Evolutionary conservation across 1,140 invertebrate species (phyloP).

Genomic region (Tyrophagus putrescentiae): DNA sequence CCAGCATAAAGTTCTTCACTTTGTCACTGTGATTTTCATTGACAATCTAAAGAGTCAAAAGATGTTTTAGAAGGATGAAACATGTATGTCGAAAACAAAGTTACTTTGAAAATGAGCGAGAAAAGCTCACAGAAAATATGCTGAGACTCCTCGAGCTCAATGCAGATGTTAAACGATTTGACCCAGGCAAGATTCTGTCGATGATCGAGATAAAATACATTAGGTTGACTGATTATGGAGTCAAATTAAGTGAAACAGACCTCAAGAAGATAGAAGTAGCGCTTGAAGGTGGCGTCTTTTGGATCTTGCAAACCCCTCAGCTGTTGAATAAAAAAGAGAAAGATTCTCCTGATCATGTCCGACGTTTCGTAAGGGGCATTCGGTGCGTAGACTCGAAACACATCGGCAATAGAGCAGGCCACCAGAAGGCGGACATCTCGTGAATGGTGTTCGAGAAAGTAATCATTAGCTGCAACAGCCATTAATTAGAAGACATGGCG

Average conservation of each 20-base stretch:
- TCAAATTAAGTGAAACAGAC: slow-evolving; percentile 25
- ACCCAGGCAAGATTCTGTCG: slow-evolving; percentile 95
- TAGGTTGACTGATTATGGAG: slow-evolving; percentile 18
- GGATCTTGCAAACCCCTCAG: slow-evolving; percentile 76
- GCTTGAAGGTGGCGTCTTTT: slow-evolving; percentile 90
- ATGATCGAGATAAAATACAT: slow-evolving; percentile 38
- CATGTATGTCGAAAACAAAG: not conserved
- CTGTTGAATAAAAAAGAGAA: slow-evolving; percentile 80
- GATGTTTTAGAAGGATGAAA: slow-evolving; percentile 9
- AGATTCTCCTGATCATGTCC: slow-evolving; percentile 60
- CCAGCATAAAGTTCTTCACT: slow-evolving; percentile 90
- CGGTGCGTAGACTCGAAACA: slow-evolving; percentile 92
- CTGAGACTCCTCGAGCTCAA: slow-evolving; percentile 90
- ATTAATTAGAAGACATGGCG: not conserved
- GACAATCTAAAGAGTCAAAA: slow-evolving; percentile 22
- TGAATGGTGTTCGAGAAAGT: slow-evolving; percentile 72
- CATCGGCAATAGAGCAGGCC: slow-evolving; percentile 92
- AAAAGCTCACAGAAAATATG: slow-evolving; percentile 89
- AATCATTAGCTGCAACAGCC: slow-evolving; percentile 54
- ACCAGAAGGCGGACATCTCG: slow-evolving; percentile 85
- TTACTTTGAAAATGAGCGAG: slow-evolving; percentile 65
- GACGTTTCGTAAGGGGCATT: slow-evolving; percentile 92
- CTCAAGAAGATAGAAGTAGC: slow-evolving; percentile 72
- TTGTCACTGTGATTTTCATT: slow-evolving; percentile 89
- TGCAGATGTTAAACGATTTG: slow-evolving; percentile 97